Evolutionary conservation across 2,888 invertebrate species (phyloP), one percentile per base, ranked within the genome.

Genomic region (Netelia melanura): DNA sequence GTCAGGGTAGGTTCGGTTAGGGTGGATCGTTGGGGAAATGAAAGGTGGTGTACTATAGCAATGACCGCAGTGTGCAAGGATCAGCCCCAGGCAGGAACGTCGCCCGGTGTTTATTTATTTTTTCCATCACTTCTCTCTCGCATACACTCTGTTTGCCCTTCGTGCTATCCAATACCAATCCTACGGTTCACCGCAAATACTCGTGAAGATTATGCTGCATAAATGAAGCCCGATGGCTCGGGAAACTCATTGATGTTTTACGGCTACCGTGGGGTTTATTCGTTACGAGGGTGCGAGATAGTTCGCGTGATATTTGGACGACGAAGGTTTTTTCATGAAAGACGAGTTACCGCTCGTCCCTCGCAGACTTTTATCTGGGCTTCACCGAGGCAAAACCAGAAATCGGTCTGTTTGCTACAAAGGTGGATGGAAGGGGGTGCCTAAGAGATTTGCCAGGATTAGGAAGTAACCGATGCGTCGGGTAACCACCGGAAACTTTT

Each of bases 31-130:
- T 38, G 23, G 21, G 23, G 64, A 78, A 64, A 67, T 56, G 38
- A 70, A 78, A 84, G 81, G 58, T 62, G 67, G 68, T 65, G 54
- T 58, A 70, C 64, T 58, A 54, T 38, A 38, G 38, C 38, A 6
- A 38, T 38, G 38, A 38, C 38, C 38, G 38, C 38, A 48, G 62
- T 11, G 58, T 44, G 65, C 67, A 62, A 68, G 78, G 80, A 86
- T 87, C 83, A 81, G 62, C 68, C 48, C 58, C 70, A 43, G n/a
- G 48, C 65, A 86, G 80, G 70, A 80, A 80, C 76, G 52, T 74
- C 6, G 1, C 21, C 25, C 17, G 25, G 75, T 61, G 48, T 78
- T 78, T 84, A 79, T 82, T 82, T 75, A 76, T 76, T 76, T 65
- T 71, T 64, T 52, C 65, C 61, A 25, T n/a, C 17, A n/a, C 62